phyloP scores from a whole-genome alignment of 2,888 invertebrate species.

The Drosophila dives region DNA sequence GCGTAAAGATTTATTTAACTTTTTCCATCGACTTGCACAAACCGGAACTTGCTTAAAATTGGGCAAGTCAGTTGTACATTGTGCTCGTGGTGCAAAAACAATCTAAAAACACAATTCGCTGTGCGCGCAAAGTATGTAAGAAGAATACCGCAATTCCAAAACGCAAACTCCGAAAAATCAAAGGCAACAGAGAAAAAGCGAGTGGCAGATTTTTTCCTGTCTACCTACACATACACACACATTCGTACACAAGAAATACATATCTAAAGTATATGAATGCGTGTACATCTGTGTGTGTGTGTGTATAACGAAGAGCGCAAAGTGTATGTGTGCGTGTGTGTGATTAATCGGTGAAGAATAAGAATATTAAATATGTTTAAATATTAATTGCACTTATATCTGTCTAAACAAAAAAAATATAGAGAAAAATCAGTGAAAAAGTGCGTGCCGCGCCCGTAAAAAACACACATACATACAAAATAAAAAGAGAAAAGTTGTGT shows the following conservation, averaged over 20 bases:
- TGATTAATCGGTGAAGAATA: conserved; percentile 49
- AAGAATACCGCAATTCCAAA: conserved; percentile 42
- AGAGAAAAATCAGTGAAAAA: conserved; percentile 57
- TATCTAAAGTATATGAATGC: conserved; percentile 37
- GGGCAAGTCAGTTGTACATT: conserved; percentile 61
- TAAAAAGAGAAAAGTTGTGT: conserved; percentile 76
- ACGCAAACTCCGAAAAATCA: conserved; percentile 24
- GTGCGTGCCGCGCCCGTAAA: conserved; percentile 75
- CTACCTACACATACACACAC: conserved; percentile 69
- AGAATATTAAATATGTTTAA: conserved; percentile 45
- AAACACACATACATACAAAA: conserved; percentile 38
- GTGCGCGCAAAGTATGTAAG: conserved; percentile 62
- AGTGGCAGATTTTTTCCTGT: conserved; percentile 78
- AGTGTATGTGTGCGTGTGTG: conserved; percentile 30
- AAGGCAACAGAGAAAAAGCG: conserved; percentile 62
- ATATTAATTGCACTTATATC: conserved; percentile 32
- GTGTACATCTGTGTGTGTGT: conserved; percentile 25
- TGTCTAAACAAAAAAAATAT: conserved; percentile 4
- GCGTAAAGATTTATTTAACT: conserved; percentile 59
- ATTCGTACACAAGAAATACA: conserved; percentile 51
- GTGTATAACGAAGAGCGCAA: conserved; percentile 48
- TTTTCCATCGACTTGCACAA: conserved; percentile 66
- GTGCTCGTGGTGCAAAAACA: conserved; percentile 57
- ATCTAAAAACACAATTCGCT: conserved; percentile 42
- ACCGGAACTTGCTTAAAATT: conserved; percentile 71